Evolutionary conservation across 2,113 vertebrate species (phyloP).

Genomic region (Dipodomys spectabilis): DNA sequence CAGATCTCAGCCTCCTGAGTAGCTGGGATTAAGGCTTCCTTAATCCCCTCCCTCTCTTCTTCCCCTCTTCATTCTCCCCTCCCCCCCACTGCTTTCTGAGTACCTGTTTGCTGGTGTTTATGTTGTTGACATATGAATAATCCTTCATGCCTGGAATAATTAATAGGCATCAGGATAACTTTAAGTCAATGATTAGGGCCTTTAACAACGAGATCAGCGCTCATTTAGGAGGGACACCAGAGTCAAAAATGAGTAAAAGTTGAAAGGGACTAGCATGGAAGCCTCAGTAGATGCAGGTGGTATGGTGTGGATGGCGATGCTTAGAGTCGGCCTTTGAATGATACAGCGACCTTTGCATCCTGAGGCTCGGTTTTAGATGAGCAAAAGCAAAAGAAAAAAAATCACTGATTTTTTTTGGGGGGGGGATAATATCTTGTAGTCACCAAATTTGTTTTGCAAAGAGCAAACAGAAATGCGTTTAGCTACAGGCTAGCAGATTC

Average conservation of each 20-base stretch:
- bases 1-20: too few species aligned
- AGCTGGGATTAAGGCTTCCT: background rate
- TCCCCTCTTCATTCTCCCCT: background rate
- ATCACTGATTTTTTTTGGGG: background rate
- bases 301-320: background rate
- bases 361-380: slow-evolving; percentile 14
- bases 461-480: background rate
- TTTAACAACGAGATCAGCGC: background rate
- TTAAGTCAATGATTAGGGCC: slow-evolving; percentile 28
- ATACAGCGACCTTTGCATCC: background rate
- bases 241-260: background rate
- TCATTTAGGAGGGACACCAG: background rate
- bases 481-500: background rate
- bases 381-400: background rate
- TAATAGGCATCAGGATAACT: slow-evolving; percentile 5
- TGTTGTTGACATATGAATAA: background rate
- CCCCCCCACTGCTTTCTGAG: too few species aligned
- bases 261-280: background rate
- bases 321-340: background rate
- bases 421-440: background rate
- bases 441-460: background rate
- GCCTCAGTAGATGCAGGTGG: background rate
- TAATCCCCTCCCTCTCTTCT: too few species aligned
- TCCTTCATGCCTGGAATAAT: background rate
- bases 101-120: background rate